Conservation (phyloP, 1,140 invertebrate species). For the Battus philenor region DNA sequence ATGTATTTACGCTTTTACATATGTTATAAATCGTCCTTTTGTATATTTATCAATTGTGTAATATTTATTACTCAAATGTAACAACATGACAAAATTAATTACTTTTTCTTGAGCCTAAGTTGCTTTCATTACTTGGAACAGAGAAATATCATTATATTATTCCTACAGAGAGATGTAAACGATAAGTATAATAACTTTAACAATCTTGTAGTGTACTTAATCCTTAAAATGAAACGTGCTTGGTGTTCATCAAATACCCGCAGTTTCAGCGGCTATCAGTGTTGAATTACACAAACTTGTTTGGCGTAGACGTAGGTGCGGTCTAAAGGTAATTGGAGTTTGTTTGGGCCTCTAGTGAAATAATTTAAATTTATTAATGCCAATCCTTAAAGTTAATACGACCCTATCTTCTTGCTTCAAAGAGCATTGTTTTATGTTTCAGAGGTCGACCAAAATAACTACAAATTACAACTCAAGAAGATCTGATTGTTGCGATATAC, state of each 20-base stretch:
- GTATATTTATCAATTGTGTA: no score
- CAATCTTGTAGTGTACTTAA: background rate
- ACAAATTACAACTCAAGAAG: constrained; percentile 8
- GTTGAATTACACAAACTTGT: constrained; percentile 11
- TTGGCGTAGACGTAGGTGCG: constrained; percentile 2
- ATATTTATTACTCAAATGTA: no score
- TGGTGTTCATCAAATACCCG: constrained; percentile 7
- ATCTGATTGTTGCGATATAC: no score
- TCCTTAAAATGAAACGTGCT: constrained; percentile 9
- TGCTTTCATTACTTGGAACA: no score
- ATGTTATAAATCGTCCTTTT: no score
- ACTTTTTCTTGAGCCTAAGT: no score
- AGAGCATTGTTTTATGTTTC: constrained; percentile 12
- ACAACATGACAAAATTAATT: no score
- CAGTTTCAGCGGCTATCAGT: constrained; percentile 8
- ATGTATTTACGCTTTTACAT: no score
- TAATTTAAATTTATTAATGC: constrained; percentile 16
- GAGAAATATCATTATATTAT: no score
- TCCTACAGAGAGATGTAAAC: no score
- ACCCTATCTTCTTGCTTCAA: constrained; percentile 11
- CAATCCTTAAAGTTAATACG: constrained; percentile 16
- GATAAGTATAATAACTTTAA: constrained; percentile 3
- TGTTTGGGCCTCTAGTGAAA: constrained; percentile 7
- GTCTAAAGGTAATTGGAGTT: constrained; percentile 11
- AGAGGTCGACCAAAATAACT: constrained; percentile 1